Evolutionary conservation across 2,113 vertebrate species (phyloP).

Genomic region (Petaurus breviceps): DNA sequence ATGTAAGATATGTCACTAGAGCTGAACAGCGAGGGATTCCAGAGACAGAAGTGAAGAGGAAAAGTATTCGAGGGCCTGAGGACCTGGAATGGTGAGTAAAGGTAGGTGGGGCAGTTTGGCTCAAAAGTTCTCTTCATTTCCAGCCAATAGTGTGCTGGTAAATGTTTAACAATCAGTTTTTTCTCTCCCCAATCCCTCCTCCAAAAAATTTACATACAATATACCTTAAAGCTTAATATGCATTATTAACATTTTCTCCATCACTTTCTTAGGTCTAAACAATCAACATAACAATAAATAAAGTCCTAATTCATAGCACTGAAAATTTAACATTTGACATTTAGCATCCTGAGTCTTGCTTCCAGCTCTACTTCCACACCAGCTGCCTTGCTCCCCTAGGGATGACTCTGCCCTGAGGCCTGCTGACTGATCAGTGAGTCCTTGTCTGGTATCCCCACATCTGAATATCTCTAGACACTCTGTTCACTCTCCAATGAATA

Average conservation of each 20-base stretch:
- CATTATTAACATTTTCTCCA: neutral
- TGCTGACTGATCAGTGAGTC: too few relatives aligned
- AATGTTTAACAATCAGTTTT: neutral
- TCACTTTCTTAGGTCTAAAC: neutral
- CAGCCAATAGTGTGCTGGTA: neutral
- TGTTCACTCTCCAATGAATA: neutral
- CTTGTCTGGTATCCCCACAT: too few relatives aligned
- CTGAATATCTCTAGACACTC: too few relatives aligned
- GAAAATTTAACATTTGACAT: neutral
- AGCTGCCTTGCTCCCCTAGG: neutral
- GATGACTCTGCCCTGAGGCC: neutral
- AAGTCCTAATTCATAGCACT: neutral
- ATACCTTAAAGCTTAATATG: neutral
- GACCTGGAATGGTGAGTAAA: neutral
- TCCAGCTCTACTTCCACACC: neutral
- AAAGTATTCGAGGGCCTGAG: neutral
- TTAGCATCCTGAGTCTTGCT: neutral
- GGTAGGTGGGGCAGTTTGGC: neutral
- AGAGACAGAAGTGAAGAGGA: neutral
- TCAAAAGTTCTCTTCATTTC: neutral
- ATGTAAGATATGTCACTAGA: neutral
- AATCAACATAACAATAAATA: neutral
- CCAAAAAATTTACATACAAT: neutral
- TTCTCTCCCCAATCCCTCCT: neutral
- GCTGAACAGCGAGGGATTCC: neutral